Conservation (phyloP, 1,140 invertebrate species). For the Sycobia sp. region DNA sequence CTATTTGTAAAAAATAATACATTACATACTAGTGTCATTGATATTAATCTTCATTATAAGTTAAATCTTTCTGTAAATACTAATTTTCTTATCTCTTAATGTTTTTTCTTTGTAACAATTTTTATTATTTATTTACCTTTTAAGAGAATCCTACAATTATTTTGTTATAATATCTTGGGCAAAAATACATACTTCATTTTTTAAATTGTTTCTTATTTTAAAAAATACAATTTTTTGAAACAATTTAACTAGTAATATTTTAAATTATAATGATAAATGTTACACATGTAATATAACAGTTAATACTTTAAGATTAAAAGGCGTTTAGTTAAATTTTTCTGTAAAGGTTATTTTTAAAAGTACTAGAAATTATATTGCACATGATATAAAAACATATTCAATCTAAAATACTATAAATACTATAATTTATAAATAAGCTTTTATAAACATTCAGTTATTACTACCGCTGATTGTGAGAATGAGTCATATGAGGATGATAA, state of each 20-base stretch:
- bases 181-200: background rate
- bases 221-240: constrained; percentile 13
- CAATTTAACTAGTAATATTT: constrained; percentile 12
- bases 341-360: constrained; percentile 19
- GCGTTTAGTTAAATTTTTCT: constrained; percentile 4
- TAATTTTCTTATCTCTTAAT: too few relatives aligned
- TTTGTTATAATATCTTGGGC: background rate
- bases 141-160: background rate
- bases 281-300: constrained; percentile 32
- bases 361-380: constrained; percentile 25
- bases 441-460: constrained; percentile 38
- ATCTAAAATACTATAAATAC: constrained; percentile 27
- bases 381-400: constrained; percentile 15
- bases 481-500: constrained; percentile 67
- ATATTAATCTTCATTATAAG: too few relatives aligned
- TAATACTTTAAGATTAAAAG: constrained; percentile 10
- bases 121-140: constrained; percentile 9
- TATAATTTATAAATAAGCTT: constrained; percentile 2
- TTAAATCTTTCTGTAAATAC: too few relatives aligned
- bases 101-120: too few relatives aligned
- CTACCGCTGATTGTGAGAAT: constrained; percentile 76
- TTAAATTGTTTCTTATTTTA: background rate
- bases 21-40: too few relatives aligned
- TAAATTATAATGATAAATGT: constrained; percentile 7
- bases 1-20: too few relatives aligned